Percentiles rank a stretch among this genome's conserved stretches.
Evolutionary conservation across 1,140 invertebrate genomes (phyloP).

Genomic region (Capitella teleta): DNA sequence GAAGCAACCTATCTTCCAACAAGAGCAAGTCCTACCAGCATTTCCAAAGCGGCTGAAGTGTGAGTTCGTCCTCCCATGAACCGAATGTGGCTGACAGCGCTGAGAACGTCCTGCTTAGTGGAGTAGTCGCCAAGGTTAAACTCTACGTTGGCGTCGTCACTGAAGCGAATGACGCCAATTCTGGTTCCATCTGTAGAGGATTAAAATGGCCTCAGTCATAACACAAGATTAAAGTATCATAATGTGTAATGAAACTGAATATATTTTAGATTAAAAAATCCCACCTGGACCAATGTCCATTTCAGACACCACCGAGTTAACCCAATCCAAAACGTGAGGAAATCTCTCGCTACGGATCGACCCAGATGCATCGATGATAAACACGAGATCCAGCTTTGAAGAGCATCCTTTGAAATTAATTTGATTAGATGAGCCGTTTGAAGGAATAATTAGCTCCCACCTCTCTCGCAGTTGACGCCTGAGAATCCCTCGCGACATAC

Average conservation of each 20-base stretch:
- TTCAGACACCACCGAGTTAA: conserved; percentile 2
- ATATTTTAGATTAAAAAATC: too few species aligned
- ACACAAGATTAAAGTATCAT: too few species aligned
- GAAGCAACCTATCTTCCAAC: too few species aligned
- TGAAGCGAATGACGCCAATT: conserved; percentile 6
- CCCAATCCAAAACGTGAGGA: background rate
- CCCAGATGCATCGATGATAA: conserved; percentile 11
- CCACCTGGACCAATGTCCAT: conserved; percentile 4
- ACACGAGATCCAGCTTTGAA: conserved; percentile 8
- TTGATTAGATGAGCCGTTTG: background rate
- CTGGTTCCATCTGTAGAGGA: too few species aligned
- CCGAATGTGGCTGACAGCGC: conserved; percentile 1
- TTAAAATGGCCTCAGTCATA: too few species aligned
- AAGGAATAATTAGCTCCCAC: background rate
- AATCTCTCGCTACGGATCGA: conserved; percentile 9
- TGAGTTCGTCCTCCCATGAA: conserved; percentile 10
- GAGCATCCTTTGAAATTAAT: conserved; percentile 3
- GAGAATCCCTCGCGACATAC: conserved; percentile 6
- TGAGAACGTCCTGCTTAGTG: conserved; percentile 4
- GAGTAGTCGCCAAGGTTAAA: conserved; percentile 5
- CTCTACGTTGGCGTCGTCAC: background rate
- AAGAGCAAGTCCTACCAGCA: conserved; percentile 5
- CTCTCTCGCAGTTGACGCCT: conserved; percentile 10
- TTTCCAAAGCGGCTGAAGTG: conserved; percentile 3
- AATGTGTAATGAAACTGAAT: too few species aligned